Conservation (phyloP, 2,797 vertebrate genomes). For the Pagetopsis macropterus region DNA sequence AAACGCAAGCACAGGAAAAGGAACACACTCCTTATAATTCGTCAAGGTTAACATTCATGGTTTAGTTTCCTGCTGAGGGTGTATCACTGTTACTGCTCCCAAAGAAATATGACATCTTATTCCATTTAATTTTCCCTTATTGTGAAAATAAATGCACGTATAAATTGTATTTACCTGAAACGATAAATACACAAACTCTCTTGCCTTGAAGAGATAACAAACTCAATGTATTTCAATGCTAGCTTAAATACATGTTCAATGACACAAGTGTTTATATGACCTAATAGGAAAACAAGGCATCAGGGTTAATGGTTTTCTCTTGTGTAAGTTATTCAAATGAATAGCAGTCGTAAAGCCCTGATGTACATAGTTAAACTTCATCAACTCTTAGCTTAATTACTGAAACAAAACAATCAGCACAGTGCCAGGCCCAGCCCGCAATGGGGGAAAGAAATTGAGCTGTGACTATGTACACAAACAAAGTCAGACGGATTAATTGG, state of each 20-base stretch:
- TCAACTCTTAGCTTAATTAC: slow-evolving; percentile 39
- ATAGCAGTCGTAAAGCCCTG: slow-evolving; percentile 5
- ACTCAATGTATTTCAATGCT: neutral
- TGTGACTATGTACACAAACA: slow-evolving; percentile 24
- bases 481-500: slow-evolving; percentile 39
- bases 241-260: slow-evolving; percentile 2
- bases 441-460: slow-evolving; percentile 35
- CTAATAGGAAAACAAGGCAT: slow-evolving; percentile 22
- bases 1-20: slow-evolving; percentile 2
- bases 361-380: slow-evolving; percentile 26
- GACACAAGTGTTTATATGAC: neutral
- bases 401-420: slow-evolving; percentile 45
- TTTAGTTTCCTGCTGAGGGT: slow-evolving; percentile 36
- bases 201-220: neutral
- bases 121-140: slow-evolving; percentile 32
- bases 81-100: slow-evolving; percentile 35
- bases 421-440: slow-evolving; percentile 13
- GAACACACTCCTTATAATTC: slow-evolving; percentile 5
- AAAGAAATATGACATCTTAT: slow-evolving; percentile 53
- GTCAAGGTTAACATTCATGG: slow-evolving; percentile 46
- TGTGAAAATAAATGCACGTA: slow-evolving; percentile 36
- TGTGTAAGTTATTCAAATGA: slow-evolving; percentile 24
- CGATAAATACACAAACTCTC: slow-evolving; percentile 21
- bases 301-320: slow-evolving; percentile 8
- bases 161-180: slow-evolving; percentile 35